A percentile compares a stretch with the other conserved stretches of the same genome.
These are phyloP conservation scores for Parauchenoglanis ngamensis DNA, from an alignment of 2,797 vertebrate genomes.

Conservation along the genomic window DNA sequence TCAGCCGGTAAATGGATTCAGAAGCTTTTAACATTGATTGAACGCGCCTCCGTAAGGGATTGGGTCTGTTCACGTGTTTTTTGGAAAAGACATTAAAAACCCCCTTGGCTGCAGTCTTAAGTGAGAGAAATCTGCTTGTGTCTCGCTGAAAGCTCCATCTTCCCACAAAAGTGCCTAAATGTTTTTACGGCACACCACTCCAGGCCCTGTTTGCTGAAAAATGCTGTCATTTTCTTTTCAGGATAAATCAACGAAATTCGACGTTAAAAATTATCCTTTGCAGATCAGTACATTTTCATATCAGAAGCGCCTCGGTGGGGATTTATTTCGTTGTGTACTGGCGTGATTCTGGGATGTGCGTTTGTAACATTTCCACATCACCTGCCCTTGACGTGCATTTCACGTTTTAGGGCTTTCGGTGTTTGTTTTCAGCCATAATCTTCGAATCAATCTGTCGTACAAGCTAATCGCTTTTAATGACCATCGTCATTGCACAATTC, in stretches of 20 bases:
- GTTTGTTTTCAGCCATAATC: neutral
- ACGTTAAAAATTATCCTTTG: conserved; percentile 11
- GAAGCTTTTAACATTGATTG: conserved; percentile 27
- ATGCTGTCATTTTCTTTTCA: neutral
- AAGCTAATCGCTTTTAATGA: neutral
- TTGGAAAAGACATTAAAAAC: conserved; percentile 12
- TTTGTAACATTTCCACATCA: neutral
- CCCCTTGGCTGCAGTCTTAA: conserved; percentile 1
- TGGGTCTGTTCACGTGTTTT: conserved; percentile 5
- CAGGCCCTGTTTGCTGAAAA: conserved; percentile 23
- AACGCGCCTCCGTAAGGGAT: neutral
- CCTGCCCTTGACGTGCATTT: neutral
- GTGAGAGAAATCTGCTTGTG: conserved; percentile 20
- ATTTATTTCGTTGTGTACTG: neutral
- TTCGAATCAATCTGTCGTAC: neutral
- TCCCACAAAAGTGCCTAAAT: conserved; percentile 29
- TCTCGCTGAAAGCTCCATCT: conserved; percentile 22
- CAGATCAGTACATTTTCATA: conserved; percentile 10
- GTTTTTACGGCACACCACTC: conserved; percentile 18
- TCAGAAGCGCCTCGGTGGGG: neutral
- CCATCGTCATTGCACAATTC: neutral
- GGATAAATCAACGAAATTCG: neutral
- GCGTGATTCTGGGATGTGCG: neutral
- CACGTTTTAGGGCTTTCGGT: neutral
- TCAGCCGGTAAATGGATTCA: conserved; percentile 24